phyloP scores from a whole-genome alignment of 2,888 invertebrate genomes.

The Limnephilus auricula region DNA sequence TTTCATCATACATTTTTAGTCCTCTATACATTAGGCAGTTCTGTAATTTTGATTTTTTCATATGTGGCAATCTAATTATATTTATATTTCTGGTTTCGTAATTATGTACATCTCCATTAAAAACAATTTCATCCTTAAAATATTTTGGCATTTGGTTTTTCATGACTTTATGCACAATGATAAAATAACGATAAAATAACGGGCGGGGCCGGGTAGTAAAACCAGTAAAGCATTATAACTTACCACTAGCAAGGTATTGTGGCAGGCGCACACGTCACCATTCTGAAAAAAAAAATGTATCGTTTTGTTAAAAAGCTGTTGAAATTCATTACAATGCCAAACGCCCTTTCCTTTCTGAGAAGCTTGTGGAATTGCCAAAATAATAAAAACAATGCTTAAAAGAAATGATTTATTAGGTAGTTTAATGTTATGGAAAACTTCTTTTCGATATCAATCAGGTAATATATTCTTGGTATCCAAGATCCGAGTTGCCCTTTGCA shows the following conservation, averaged over 20 bases:
- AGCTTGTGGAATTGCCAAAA: not conserved
- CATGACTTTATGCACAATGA: too few species aligned
- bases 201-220: not conserved
- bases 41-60: too few species aligned
- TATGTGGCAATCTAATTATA: too few species aligned
- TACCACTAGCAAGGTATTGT: constrained; percentile 24
- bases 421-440: not conserved
- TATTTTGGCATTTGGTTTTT: too few species aligned
- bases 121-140: too few species aligned
- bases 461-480: not conserved
- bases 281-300: constrained; percentile 35
- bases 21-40: too few species aligned
- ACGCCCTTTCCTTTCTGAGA: not conserved
- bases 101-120: too few species aligned
- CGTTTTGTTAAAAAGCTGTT: not conserved
- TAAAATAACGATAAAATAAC: too few species aligned
- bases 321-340: not conserved
- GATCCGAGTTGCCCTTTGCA: constrained; percentile 8
- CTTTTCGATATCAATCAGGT: not conserved
- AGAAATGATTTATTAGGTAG: not conserved
- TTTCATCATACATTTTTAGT: too few species aligned
- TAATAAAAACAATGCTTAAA: not conserved
- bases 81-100: too few species aligned
- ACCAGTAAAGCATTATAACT: not conserved
- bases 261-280: constrained; percentile 20